These are phyloP conservation scores for Sternarchorhynchus goeldii DNA, from an alignment of 2,797 vertebrate genomes.

Conservation along the genomic window DNA sequence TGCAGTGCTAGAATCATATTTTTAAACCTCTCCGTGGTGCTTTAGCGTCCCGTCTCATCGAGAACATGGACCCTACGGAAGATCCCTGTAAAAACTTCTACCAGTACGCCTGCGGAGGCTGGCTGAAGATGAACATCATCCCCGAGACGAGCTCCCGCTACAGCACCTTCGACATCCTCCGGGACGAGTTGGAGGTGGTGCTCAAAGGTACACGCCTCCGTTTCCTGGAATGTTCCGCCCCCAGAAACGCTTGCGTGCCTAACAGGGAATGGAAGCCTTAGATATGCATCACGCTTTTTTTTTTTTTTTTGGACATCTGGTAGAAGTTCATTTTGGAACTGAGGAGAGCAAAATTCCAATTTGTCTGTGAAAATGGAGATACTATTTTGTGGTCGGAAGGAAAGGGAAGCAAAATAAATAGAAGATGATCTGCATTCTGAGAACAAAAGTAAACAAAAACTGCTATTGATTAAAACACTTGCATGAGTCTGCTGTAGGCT, in stretches of 20 bases:
- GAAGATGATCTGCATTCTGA: neutral
- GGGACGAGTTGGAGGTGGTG: slow-evolving; percentile 89
- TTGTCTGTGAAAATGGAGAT: neutral
- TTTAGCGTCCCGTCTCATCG: slow-evolving; percentile 89
- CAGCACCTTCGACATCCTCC: slow-evolving; percentile 93
- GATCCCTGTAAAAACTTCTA: slow-evolving; percentile 92
- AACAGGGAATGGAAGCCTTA: no score
- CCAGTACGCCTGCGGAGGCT: slow-evolving; percentile 92
- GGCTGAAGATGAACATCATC: slow-evolving; percentile 92
- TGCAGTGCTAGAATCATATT: neutral
- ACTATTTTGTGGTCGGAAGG: neutral
- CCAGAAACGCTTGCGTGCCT: no score
- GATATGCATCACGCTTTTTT: no score
- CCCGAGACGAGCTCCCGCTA: slow-evolving; percentile 92
- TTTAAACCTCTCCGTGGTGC: slow-evolving; percentile 25
- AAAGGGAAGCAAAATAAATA: slow-evolving; percentile 5
- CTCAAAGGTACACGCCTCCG: slow-evolving; percentile 82
- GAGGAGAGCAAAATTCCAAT: neutral
- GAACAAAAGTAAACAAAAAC: neutral
- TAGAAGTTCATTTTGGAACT: neutral
- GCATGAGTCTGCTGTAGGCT: neutral
- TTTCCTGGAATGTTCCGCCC: neutral
- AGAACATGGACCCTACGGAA: slow-evolving; percentile 85
- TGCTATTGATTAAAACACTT: neutral
- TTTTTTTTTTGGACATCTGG: slow-evolving; percentile 3